A percentile compares a stretch with the other conserved stretches of the same genome.
Evolutionary conservation across 2,888 invertebrate species (phyloP).

Genomic region (Cybosia mesomella): DNA sequence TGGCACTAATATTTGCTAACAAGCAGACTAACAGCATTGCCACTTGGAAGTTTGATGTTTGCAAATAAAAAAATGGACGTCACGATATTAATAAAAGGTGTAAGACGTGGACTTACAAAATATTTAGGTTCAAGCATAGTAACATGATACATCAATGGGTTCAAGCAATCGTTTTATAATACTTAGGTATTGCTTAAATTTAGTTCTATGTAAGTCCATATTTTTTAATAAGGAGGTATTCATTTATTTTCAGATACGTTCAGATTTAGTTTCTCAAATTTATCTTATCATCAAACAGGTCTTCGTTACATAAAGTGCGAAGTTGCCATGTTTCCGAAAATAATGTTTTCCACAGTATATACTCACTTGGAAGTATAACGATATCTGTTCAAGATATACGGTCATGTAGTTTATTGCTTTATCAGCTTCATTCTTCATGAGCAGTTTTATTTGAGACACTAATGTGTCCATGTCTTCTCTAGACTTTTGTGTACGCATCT

Average conservation of each 20-base stretch:
- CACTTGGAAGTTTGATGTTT: not conserved
- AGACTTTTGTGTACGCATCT: slow-evolving; percentile 80
- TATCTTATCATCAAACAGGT: not conserved
- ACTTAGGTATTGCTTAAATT: not conserved
- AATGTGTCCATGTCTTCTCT: slow-evolving; percentile 83
- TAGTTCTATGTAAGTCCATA: not conserved
- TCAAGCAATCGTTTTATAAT: not conserved
- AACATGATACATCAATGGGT: not conserved
- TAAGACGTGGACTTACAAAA: too few species aligned
- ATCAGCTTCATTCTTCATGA: slow-evolving; percentile 84
- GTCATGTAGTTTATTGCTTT: slow-evolving; percentile 85
- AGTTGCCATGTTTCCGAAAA: not conserved
- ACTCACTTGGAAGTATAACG: slow-evolving; percentile 80
- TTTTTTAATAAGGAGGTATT: not conserved
- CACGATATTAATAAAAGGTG: too few species aligned
- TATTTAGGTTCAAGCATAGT: too few species aligned
- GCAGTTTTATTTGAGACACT: slow-evolving; percentile 81
- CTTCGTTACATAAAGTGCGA: not conserved
- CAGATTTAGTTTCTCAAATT: not conserved
- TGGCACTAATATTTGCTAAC: too few species aligned
- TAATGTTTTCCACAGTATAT: not conserved
- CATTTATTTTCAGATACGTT: not conserved
- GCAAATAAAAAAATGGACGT: too few species aligned
- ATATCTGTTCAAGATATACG: slow-evolving; percentile 82
- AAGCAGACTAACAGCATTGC: too few species aligned